phyloP scores from a whole-genome alignment of 2,113 vertebrate genomes.

The Ophthalmolycus amberensis region DNA sequence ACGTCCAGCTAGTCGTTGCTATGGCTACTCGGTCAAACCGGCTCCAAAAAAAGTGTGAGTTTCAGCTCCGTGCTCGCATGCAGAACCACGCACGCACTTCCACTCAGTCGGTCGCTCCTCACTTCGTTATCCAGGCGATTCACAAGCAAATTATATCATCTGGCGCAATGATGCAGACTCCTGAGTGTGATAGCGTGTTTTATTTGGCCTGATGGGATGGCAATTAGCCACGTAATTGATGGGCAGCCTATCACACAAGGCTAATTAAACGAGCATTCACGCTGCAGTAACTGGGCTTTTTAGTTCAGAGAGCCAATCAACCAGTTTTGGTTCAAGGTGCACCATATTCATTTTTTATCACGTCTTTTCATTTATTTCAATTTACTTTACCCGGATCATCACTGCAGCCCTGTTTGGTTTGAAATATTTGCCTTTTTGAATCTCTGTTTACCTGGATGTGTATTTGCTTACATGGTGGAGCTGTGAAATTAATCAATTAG shows the following conservation, averaged over 20 bases:
- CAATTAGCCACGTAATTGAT: constrained; percentile 83
- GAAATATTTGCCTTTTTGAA: constrained; percentile 32
- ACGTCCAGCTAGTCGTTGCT: constrained; percentile 45
- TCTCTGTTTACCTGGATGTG: constrained; percentile 39
- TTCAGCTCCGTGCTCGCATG: constrained; percentile 14
- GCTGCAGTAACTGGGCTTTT: constrained; percentile 73
- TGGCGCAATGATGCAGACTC: constrained; percentile 73
- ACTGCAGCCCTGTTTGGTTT: constrained; percentile 19
- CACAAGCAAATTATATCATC: constrained; percentile 75
- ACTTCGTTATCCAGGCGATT: constrained; percentile 75
- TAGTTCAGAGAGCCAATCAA: constrained; percentile 52
- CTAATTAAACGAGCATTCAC: constrained; percentile 80
- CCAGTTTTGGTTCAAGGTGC: constrained; percentile 15
- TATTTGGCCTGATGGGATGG: constrained; percentile 79
- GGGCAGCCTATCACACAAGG: constrained; percentile 78
- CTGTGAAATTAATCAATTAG: constrained; percentile 55
- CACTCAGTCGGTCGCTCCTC: constrained; percentile 42
- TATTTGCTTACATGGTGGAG: constrained; percentile 25
- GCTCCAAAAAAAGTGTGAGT: constrained; percentile 40
- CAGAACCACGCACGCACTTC: not conserved
- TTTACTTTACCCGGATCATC: not conserved
- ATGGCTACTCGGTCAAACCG: constrained; percentile 66
- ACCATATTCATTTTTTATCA: not conserved
- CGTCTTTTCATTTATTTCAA: not conserved
- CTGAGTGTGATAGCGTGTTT: constrained; percentile 75